These are phyloP conservation scores for Clostera curtula DNA, from an alignment of 2,888 invertebrate genomes.

Conservation along the genomic window DNA sequence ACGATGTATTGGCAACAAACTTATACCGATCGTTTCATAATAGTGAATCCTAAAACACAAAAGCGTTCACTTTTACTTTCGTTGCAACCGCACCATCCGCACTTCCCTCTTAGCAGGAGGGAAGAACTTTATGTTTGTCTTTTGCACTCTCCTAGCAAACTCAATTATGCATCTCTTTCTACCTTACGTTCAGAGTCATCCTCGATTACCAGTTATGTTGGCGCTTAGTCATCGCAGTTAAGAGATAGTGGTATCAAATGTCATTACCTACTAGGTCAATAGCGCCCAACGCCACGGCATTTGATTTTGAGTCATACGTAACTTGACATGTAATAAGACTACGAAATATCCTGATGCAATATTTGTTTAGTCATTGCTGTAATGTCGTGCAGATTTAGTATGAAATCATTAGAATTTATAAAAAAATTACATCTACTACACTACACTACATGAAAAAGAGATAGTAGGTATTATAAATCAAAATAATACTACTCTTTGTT, in stretches of 20 bases:
- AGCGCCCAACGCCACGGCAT: constrained; percentile 33
- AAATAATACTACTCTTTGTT: too few species aligned
- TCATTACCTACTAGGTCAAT: constrained; percentile 43
- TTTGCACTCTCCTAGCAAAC: constrained; percentile 22
- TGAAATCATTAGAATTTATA: constrained; percentile 18
- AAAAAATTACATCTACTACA: too few species aligned
- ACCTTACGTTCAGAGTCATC: constrained; percentile 40
- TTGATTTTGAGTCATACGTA: constrained; percentile 26
- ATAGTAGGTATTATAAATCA: too few species aligned
- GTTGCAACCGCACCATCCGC: constrained; percentile 43
- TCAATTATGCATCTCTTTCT: constrained; percentile 29
- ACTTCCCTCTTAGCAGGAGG: constrained; percentile 50
- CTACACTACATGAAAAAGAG: too few species aligned
- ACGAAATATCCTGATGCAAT: constrained; percentile 30
- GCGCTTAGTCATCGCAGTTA: constrained; percentile 60
- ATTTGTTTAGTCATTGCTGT: constrained; percentile 25
- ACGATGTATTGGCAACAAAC: constrained; percentile 12
- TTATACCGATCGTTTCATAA: constrained; percentile 35
- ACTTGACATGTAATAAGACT: constrained; percentile 23
- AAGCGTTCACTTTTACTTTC: constrained; percentile 66
- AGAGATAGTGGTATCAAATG: constrained; percentile 55
- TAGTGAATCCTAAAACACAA: constrained; percentile 40
- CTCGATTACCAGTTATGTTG: constrained; percentile 47
- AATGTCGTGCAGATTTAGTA: constrained; percentile 22
- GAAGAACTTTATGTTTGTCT: constrained; percentile 29